phyloP scores from a whole-genome alignment of 2,888 invertebrate species.

The Teinopalpus imperialis region DNA sequence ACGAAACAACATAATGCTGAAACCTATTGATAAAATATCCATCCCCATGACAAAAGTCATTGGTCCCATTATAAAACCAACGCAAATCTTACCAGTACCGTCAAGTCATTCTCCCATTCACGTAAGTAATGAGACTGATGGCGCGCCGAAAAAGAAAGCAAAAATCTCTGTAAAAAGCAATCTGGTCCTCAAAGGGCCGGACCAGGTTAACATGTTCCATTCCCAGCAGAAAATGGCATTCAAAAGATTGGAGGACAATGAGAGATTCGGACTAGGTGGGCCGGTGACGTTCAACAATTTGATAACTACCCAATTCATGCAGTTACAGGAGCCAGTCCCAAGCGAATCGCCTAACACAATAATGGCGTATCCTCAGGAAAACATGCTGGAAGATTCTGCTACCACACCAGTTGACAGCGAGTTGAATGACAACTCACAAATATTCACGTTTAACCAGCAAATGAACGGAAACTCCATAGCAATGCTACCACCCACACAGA shows the following conservation, averaged over 20 bases:
- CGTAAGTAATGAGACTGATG: constrained; percentile 53
- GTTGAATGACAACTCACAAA: constrained; percentile 54
- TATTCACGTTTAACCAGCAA: constrained; percentile 69
- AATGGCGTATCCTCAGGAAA: constrained; percentile 60
- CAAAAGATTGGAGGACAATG: constrained; percentile 65
- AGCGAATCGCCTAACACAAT: constrained; percentile 64
- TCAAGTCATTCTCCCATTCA: constrained; percentile 67
- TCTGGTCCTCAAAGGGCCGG: constrained; percentile 73
- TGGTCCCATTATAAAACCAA: constrained; percentile 69
- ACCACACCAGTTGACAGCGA: constrained; percentile 59
- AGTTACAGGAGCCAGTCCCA: constrained; percentile 60
- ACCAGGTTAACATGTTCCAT: constrained; percentile 75
- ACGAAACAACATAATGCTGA: constrained; percentile 64
- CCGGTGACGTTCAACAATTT: constrained; percentile 74
- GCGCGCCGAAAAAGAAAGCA: constrained; percentile 68
- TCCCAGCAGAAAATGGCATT: constrained; percentile 77
- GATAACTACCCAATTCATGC: constrained; percentile 74
- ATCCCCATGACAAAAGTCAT: constrained; percentile 60
- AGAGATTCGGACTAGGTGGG: constrained; percentile 62
- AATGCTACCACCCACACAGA: constrained; percentile 62
- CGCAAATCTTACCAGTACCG: constrained; percentile 69
- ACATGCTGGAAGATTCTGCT: constrained; percentile 52
- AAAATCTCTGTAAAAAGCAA: constrained; percentile 80
- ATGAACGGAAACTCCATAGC: constrained; percentile 65
- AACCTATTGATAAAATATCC: constrained; percentile 64